These are phyloP conservation scores for Eulemur rubriventer DNA, from an alignment of 2,797 vertebrate species.

Conservation along the genomic window DNA sequence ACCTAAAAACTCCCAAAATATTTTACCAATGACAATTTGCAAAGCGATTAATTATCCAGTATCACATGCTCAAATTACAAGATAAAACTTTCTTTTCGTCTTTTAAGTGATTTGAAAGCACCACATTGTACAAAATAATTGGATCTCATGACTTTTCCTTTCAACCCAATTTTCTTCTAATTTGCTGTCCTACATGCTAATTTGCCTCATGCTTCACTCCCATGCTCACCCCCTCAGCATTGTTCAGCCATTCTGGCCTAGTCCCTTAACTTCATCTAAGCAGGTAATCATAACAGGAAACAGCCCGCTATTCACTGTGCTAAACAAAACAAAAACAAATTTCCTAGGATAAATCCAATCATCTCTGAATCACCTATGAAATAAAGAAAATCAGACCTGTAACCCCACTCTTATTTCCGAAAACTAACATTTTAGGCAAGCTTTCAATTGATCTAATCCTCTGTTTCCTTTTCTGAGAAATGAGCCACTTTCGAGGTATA, in stretches of 20 bases:
- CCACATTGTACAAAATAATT: constrained; percentile 23
- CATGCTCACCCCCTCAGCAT: not conserved
- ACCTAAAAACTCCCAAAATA: not conserved
- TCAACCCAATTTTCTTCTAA: constrained; percentile 11
- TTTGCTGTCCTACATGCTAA: not conserved
- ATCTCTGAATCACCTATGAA: not conserved
- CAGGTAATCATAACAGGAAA: constrained; percentile 4
- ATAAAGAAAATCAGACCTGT: not conserved
- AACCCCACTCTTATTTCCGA: not conserved
- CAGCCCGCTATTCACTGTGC: not conserved
- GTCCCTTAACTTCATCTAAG: not conserved
- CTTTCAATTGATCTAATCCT: not conserved
- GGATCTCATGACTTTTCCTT: not conserved
- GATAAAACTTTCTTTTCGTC: not conserved
- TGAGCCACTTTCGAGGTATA: not conserved
- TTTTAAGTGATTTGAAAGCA: constrained; percentile 34
- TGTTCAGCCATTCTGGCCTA: not conserved
- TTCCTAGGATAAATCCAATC: not conserved
- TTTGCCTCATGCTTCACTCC: not conserved
- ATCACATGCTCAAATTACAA: not conserved
- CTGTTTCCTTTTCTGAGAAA: not conserved
- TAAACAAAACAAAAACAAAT: not conserved
- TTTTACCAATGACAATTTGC: constrained; percentile 33
- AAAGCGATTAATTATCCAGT: constrained; percentile 29
- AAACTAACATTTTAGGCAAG: not conserved